Evolutionary conservation across 1,140 invertebrate species (phyloP).

Genomic region (Dreissena rostriformis): DNA sequence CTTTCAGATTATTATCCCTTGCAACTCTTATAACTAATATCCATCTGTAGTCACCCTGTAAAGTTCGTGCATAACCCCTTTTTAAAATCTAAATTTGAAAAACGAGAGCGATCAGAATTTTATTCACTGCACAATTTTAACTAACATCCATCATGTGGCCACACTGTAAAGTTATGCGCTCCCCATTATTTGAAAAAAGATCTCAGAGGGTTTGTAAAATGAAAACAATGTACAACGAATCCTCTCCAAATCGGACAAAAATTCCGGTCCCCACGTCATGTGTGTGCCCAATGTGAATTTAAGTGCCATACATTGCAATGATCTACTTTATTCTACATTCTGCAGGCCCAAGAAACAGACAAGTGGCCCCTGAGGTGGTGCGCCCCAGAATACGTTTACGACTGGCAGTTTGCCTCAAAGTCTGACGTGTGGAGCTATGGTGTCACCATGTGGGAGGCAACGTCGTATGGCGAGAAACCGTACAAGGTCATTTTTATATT

Average conservation of each 20-base stretch:
- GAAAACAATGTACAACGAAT: no score
- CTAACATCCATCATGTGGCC: no score
- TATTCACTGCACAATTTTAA: no score
- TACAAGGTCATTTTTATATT: conserved; percentile 72
- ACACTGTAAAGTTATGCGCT: not conserved
- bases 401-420: conserved; percentile 80
- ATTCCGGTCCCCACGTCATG: no score
- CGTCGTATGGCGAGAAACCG: conserved; percentile 79
- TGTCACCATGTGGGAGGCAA: conserved; percentile 81
- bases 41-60: no score
- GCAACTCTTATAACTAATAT: no score
- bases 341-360: conserved; percentile 75
- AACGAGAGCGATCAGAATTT: no score
- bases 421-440: conserved; percentile 82
- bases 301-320: not conserved
- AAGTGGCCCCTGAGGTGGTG: conserved; percentile 81
- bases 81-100: no score
- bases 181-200: not conserved
- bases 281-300: no score
- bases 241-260: no score
- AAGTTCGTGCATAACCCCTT: no score
- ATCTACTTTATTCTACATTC: conserved; percentile 10
- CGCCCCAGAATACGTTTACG: conserved; percentile 80
- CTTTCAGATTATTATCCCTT: no score
- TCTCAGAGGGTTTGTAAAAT: not conserved